Evolutionary conservation across 1,140 invertebrate genomes (phyloP).

Genomic region (Diorhabda carinulata): DNA sequence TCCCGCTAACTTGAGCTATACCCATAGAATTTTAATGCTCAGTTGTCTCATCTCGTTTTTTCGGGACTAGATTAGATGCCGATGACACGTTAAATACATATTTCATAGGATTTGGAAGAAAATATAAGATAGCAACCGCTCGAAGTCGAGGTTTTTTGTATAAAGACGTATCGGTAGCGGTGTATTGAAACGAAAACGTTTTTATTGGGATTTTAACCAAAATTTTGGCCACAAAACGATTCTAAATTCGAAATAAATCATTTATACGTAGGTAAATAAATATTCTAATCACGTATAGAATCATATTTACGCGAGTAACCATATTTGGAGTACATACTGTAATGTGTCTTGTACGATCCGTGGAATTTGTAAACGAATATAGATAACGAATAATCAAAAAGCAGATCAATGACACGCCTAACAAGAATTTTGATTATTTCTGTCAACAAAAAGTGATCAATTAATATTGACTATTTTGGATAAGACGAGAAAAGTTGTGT

Average conservation of each 20-base stretch:
- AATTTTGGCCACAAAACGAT: not conserved
- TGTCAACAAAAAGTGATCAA: constrained; percentile 35
- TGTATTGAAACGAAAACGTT: not conserved
- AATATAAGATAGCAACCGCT: constrained; percentile 27
- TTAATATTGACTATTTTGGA: constrained; percentile 35
- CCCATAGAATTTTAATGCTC: constrained; percentile 19
- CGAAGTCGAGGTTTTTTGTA: constrained; percentile 27
- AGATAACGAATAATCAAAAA: constrained; percentile 18
- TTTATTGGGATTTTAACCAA: not conserved
- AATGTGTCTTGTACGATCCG: not conserved
- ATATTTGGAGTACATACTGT: not conserved
- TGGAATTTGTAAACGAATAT: constrained; percentile 16
- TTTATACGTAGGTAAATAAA: no score
- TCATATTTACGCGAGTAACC: no score
- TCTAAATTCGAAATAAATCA: not conserved
- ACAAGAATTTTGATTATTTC: constrained; percentile 33
- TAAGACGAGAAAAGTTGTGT: constrained; percentile 25
- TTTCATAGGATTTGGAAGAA: constrained; percentile 35
- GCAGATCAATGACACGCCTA: constrained; percentile 20
- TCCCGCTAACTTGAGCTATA: constrained; percentile 4
- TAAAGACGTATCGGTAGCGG: constrained; percentile 1
- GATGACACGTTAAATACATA: constrained; percentile 35
- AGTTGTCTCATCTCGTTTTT: constrained; percentile 29
- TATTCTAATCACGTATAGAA: no score
- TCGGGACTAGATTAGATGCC: constrained; percentile 26